These are phyloP conservation scores for Acrossocheilus wenchowensis DNA, from an alignment of 2,797 vertebrate genomes.

Conservation along the genomic window DNA sequence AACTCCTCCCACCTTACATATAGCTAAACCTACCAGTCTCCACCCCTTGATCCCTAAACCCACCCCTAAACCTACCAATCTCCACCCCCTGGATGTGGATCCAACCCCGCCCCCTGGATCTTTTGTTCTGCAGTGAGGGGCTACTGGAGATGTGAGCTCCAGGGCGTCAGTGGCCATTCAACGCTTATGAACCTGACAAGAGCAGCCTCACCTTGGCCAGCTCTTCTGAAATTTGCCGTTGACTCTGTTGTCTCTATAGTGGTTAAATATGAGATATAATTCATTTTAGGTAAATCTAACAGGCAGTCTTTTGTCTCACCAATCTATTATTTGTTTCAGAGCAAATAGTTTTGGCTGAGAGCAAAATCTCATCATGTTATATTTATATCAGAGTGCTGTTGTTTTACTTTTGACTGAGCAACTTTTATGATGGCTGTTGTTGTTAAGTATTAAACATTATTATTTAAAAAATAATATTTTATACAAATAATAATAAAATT, in stretches of 20 bases:
- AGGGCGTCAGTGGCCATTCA: background rate
- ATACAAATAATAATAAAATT: background rate
- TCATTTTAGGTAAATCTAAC: background rate
- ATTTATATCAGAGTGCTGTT: background rate
- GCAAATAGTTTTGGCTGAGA: background rate
- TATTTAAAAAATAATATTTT: too few species aligned
- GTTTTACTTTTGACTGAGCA: background rate
- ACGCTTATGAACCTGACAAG: background rate
- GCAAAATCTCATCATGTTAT: background rate
- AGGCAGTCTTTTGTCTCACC: background rate
- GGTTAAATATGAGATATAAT: background rate
- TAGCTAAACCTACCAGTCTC: too few species aligned
- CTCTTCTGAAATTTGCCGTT: too few species aligned
- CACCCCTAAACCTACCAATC: too few species aligned
- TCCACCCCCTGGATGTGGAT: too few species aligned
- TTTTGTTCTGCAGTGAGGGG: too few species aligned
- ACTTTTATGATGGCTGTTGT: background rate
- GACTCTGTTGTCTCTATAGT: background rate
- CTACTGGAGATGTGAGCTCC: background rate
- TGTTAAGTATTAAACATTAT: background rate
- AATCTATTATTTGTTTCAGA: background rate
- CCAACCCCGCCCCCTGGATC: too few species aligned
- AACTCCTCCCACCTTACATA: too few species aligned
- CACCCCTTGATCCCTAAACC: too few species aligned
- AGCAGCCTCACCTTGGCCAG: background rate